phyloP scores from a whole-genome alignment of 2,797 vertebrate genomes.

The Diplodus puntazzo region DNA sequence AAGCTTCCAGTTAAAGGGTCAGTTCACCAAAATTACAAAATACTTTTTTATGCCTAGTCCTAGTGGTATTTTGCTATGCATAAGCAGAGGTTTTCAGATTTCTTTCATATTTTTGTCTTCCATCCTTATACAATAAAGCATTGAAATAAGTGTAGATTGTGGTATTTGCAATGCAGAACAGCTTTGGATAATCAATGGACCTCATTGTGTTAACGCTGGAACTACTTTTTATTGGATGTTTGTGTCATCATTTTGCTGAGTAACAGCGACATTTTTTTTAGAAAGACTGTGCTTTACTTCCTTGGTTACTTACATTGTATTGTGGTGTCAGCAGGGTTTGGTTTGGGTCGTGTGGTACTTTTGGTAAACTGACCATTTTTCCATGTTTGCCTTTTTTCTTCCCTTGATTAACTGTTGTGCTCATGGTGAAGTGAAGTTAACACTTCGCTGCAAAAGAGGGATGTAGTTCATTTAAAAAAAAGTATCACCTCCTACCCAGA shows the following conservation, averaged over 20 bases:
- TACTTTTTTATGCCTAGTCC: too few species aligned
- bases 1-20: slow-evolving; percentile 1
- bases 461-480: not conserved
- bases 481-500: not conserved
- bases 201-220: not conserved
- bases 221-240: not conserved
- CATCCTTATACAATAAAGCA: not conserved
- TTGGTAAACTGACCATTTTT: not conserved
- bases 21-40: not conserved
- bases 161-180: not conserved
- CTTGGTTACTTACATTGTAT: not conserved
- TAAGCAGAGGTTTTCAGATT: too few species aligned
- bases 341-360: not conserved
- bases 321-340: not conserved
- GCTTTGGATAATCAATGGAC: not conserved
- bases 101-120: not conserved
- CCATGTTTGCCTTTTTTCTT: not conserved
- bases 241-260: not conserved
- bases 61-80: too few species aligned
- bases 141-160: not conserved
- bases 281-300: not conserved
- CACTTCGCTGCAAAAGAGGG: not conserved
- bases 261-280: not conserved
- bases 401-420: not conserved
- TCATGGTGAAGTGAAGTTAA: not conserved